phyloP scores from a whole-genome alignment of 1,140 invertebrate species.

The Orchestia grillus region DNA sequence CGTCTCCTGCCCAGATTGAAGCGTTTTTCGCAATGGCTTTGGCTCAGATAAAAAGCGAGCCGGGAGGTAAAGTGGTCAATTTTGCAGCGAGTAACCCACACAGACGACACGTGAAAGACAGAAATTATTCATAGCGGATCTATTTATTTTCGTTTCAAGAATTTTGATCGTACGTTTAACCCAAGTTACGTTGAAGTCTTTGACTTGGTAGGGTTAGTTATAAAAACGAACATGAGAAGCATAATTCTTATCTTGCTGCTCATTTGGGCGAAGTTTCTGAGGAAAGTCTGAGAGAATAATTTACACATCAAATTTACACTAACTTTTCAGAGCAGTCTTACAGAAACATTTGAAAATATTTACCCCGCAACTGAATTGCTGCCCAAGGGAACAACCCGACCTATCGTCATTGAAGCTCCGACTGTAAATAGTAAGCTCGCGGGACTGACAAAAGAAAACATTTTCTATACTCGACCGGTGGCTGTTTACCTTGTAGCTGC shows the following conservation, averaged over 20 bases:
- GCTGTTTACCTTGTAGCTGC: not conserved
- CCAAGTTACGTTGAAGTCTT: not conserved
- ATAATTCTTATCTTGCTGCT: not conserved
- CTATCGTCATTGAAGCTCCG: not conserved
- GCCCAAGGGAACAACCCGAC: not conserved
- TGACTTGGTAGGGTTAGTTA: not conserved
- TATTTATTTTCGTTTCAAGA: not conserved
- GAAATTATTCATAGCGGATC: not conserved
- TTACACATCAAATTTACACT: not conserved
- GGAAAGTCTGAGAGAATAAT: not conserved
- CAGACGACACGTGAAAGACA: not conserved
- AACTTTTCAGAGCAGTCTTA: not conserved
- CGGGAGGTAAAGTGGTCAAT: not conserved
- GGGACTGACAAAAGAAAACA: not conserved
- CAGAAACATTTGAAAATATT: not conserved
- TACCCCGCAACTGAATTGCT: not conserved
- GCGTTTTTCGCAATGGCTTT: not conserved
- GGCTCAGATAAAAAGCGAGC: not conserved
- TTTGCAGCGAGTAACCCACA: not conserved
- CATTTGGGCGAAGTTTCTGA: not conserved
- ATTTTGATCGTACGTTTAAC: not conserved
- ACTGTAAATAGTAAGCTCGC: not conserved
- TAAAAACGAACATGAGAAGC: not conserved
- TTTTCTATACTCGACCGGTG: not conserved
- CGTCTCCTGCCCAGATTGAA: not conserved